phyloP scores from a whole-genome alignment of 2,113 vertebrate species.

The Anoplopoma fimbria region DNA sequence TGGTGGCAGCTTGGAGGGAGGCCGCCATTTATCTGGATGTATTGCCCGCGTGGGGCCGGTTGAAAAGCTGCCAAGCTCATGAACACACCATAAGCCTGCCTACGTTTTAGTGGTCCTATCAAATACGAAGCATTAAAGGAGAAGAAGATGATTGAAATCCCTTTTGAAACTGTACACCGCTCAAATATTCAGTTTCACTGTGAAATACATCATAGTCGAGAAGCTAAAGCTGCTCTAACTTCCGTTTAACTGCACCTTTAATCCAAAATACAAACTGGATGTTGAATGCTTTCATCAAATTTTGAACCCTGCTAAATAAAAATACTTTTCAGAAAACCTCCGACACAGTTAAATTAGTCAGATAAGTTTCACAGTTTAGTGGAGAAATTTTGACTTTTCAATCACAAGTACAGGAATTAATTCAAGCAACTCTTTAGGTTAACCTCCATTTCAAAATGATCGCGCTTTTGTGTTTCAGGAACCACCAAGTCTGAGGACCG shows the following conservation, averaged over 20 bases:
- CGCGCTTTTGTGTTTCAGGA: conserved; percentile 77
- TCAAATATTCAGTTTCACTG: too few relatives aligned
- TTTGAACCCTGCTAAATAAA: neutral
- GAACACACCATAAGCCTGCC: too few relatives aligned
- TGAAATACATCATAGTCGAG: neutral
- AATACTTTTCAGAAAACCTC: conserved; percentile 4
- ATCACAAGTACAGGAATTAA: neutral
- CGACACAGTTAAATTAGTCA: conserved; percentile 1
- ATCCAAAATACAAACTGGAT: neutral
- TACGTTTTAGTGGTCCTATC: neutral
- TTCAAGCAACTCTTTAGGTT: neutral
- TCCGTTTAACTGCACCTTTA: neutral
- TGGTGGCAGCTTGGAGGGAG: too few relatives aligned
- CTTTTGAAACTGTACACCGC: too few relatives aligned
- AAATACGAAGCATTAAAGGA: neutral
- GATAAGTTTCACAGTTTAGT: too few relatives aligned
- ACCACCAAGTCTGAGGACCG: conserved; percentile 96
- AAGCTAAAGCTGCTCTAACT: neutral
- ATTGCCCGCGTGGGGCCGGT: too few relatives aligned
- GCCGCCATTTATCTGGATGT: too few relatives aligned
- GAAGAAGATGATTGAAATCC: too few relatives aligned
- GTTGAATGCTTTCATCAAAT: neutral
- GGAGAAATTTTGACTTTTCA: neutral
- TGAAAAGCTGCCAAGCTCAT: too few relatives aligned
- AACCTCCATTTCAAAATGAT: neutral